Conservation (phyloP, 1,140 invertebrate genomes). For the Mactra quadrangularis region DNA sequence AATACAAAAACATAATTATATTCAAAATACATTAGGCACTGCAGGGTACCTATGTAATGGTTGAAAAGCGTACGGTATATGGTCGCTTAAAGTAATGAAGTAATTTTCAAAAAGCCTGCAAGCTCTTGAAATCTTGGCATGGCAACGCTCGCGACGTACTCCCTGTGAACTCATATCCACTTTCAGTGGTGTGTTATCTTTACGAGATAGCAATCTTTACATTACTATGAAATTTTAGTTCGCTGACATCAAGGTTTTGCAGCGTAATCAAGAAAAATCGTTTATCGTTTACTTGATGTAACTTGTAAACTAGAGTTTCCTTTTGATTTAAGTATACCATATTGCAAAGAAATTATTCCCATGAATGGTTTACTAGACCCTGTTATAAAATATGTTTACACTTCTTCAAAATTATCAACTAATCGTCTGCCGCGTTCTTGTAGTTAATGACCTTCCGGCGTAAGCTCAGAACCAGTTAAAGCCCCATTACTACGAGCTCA, state of each 20-base stretch:
- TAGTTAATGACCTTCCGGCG: too few relatives aligned
- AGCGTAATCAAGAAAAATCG: neutral
- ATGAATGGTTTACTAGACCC: too few relatives aligned
- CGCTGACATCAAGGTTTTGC: conserved; percentile 23
- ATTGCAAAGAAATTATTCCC: neutral
- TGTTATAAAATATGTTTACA: too few relatives aligned
- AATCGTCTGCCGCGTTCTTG: too few relatives aligned
- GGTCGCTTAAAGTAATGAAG: conserved; percentile 41
- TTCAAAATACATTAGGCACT: conserved; percentile 32
- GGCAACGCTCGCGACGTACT: conserved; percentile 30
- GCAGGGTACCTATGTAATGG: conserved; percentile 15
- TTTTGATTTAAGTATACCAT: conserved; percentile 14
- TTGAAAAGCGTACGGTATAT: conserved; percentile 32
- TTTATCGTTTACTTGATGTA: conserved; percentile 12
- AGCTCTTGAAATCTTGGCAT: conserved; percentile 41
- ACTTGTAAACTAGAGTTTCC: conserved; percentile 1
- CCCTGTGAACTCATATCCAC: conserved; percentile 50
- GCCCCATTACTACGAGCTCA: too few relatives aligned
- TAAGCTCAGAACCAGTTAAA: too few relatives aligned
- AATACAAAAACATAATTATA: conserved; percentile 46
- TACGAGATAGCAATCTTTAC: conserved; percentile 36
- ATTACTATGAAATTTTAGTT: conserved; percentile 19
- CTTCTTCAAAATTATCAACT: too few relatives aligned
- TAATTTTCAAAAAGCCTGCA: conserved; percentile 50
- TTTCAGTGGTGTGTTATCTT: conserved; percentile 36